Evolutionary conservation across 2,888 invertebrate genomes (phyloP).

Genomic region (Caenorhabditis japonica): DNA sequence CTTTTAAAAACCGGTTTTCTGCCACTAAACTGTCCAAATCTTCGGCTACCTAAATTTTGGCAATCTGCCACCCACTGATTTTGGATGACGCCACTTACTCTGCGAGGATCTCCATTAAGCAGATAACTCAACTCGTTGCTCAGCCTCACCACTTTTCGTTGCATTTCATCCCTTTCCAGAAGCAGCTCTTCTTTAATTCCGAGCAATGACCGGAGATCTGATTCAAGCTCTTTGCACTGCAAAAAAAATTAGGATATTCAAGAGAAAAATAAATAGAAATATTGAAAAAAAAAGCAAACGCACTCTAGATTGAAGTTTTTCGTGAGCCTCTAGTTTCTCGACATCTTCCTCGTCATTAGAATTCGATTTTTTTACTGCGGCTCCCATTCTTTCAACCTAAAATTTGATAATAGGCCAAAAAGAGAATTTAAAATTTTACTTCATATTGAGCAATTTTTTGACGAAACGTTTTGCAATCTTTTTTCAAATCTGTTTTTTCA

Average conservation of each 20-base stretch:
- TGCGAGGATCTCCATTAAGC: conserved; percentile 63
- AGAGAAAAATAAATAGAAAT: background rate
- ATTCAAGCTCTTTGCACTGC: conserved; percentile 63
- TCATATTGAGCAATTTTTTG: conserved; percentile 64
- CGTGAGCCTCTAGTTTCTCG: conserved; percentile 21
- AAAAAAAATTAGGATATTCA: conserved; percentile 5
- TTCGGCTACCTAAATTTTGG: conserved; percentile 57
- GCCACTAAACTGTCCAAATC: conserved; percentile 67
- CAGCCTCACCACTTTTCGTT: conserved; percentile 56
- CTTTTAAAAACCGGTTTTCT: conserved; percentile 82
- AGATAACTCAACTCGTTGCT: conserved; percentile 62
- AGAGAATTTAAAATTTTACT: conserved; percentile 14
- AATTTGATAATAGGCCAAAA: background rate
- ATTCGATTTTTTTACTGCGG: conserved; percentile 8
- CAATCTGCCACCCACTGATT: conserved; percentile 18
- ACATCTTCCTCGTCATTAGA: conserved; percentile 31
- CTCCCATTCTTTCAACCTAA: conserved; percentile 43
- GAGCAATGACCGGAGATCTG: conserved; percentile 60
- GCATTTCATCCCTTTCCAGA: conserved; percentile 58
- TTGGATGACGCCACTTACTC: conserved; percentile 36
- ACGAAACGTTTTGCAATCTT: conserved; percentile 66
- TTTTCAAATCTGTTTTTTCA: conserved; percentile 59
- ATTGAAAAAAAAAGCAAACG: background rate
- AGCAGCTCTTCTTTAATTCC: conserved; percentile 65
- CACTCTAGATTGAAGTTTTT: conserved; percentile 38